Base-by-base conservation (phyloP, 2,888 invertebrate species). In the Synergus itoensis region DNA sequence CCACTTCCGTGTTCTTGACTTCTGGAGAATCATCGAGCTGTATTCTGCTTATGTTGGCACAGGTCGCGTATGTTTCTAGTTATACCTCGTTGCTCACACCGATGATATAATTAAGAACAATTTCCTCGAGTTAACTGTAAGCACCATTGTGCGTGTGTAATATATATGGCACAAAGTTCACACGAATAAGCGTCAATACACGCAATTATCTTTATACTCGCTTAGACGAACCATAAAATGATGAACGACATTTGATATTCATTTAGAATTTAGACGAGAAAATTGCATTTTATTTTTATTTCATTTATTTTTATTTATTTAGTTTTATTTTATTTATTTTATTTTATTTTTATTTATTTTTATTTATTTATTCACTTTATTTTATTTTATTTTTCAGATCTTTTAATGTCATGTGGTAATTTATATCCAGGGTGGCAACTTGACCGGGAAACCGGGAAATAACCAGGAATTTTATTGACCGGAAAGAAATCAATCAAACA, bases 101-200 rank as follows among this genome's bases (percentile, higher is more conserved):
- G 36, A 53, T 73, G 73, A 73, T 73, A 73, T 73, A 73, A 53
- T 73, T 73, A 73, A 73, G 73, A 73, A 73, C 73, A 73, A 53
- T 73, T 73, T 73, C 12, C 73, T 73, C 53, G 73, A 57, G 73
- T 73, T 73, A 73, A 73, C 73, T 73, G 73, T 73, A 73, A 73
- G 48, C 53, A 40, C 53, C 53, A 57, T 73, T 73, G 73, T 73
- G 53, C 53, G n/a, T 36, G n/a, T 73, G 9, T 53, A 36, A 36
- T 36, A 36, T 36, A 36, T 36, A 73, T 48, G 36, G 53, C 73
- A 48, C 53, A 73, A 73, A 73, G 73, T 73, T 73, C 73, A 53
- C 73, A 73, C 53, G 73, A 53, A 36, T 12, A 53, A 73, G 40
- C 73, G 1, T 57, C 53, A 73, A 73, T 57, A 73, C n/a, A 53